Evolutionary conservation across 2,888 invertebrate genomes (phyloP).

Genomic region (Cabera pusaria): DNA sequence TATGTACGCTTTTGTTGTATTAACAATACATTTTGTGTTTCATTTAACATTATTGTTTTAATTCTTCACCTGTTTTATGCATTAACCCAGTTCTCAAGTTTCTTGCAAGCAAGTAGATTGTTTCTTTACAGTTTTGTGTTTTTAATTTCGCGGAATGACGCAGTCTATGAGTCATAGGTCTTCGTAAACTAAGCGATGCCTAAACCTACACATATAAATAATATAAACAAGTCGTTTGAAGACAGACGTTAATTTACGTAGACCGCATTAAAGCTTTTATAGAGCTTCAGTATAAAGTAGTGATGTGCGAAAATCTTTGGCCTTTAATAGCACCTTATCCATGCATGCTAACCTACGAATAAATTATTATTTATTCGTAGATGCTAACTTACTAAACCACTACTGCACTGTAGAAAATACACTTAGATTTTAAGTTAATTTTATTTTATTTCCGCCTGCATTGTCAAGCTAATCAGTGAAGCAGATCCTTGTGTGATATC

Average conservation of each 20-base stretch:
- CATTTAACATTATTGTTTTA: slow-evolving; percentile 74
- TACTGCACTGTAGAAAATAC: slow-evolving; percentile 14
- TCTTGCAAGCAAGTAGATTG: slow-evolving; percentile 39
- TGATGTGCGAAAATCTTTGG: slow-evolving; percentile 22
- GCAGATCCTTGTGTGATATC: too few species aligned
- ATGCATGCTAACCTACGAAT: slow-evolving; percentile 31
- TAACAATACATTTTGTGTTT: slow-evolving; percentile 74
- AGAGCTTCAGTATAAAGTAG: slow-evolving; percentile 24
- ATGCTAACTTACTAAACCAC: slow-evolving; percentile 27
- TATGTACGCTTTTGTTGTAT: slow-evolving; percentile 70
- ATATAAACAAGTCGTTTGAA: slow-evolving; percentile 47
- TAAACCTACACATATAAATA: slow-evolving; percentile 41
- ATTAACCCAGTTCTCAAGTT: slow-evolving; percentile 39
- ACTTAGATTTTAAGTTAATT: neutral
- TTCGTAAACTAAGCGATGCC: slow-evolving; percentile 42
- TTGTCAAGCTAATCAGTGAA: neutral
- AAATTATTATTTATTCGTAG: slow-evolving; percentile 37
- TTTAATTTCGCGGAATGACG: slow-evolving; percentile 54
- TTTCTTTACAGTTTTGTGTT: slow-evolving; percentile 43
- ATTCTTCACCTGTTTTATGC: slow-evolving; percentile 55
- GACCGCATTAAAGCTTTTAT: slow-evolving; percentile 22
- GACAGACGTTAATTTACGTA: slow-evolving; percentile 39
- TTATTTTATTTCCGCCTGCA: too few species aligned
- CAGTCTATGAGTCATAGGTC: slow-evolving; percentile 62
- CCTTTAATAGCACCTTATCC: slow-evolving; percentile 35